phyloP scores from a whole-genome alignment of 2,113 vertebrate species.

The Ahaetulla prasina region DNA sequence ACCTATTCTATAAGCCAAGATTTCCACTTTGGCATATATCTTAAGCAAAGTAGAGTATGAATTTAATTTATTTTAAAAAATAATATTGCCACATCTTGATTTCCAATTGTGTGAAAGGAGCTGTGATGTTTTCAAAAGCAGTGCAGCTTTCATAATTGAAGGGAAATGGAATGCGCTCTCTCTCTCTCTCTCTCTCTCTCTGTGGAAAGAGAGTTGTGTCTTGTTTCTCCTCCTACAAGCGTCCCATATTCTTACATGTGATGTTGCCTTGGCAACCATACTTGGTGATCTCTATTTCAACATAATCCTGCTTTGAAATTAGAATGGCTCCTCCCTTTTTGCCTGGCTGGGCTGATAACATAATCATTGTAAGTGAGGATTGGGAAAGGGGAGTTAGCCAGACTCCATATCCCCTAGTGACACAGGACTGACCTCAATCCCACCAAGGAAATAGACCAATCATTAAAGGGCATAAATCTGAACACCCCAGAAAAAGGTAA shows the following conservation, averaged over 20 bases:
- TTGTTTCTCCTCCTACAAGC: conserved; percentile 81
- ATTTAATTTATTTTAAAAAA: background rate
- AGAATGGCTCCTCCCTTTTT: conserved; percentile 99
- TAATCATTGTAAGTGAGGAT: conserved; percentile 99
- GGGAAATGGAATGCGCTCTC: conserved; percentile 61
- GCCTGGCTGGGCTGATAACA: conserved; percentile 99
- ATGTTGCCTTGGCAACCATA: conserved; percentile 98
- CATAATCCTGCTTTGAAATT: conserved; percentile 99
- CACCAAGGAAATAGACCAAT: conserved; percentile 70
- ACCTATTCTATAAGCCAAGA: too few species aligned
- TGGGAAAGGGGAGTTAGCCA: conserved; percentile 74
- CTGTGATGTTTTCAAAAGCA: conserved; percentile 57
- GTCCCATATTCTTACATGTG: conserved; percentile 99
- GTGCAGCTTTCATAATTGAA: conserved; percentile 67
- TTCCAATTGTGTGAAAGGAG: conserved; percentile 36
- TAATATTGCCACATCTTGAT: background rate
- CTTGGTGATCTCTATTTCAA: conserved; percentile 99
- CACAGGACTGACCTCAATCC: conserved; percentile 66
- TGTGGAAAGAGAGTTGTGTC: conserved; percentile 56
- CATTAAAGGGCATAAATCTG: conserved; percentile 72
- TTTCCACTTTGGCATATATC: too few species aligned
- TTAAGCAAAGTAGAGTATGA: too few species aligned
- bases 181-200: conserved; percentile 20
- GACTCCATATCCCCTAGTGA: conserved; percentile 70
- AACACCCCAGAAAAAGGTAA: conserved; percentile 61